Conservation (phyloP, 2,797 vertebrate genomes). For the Anniella stebbinsi region DNA sequence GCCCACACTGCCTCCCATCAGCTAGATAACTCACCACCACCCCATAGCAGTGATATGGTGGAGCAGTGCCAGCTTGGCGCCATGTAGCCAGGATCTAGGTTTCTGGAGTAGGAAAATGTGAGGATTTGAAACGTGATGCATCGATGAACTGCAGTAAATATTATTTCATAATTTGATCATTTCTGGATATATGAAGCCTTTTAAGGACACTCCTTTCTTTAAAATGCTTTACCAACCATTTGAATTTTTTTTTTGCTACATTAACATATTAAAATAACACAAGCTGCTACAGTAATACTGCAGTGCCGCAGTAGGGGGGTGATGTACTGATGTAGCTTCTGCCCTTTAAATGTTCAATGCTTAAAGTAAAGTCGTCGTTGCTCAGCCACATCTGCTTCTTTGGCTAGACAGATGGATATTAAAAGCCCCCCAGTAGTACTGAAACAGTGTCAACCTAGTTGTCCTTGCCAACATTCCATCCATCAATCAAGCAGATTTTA, state of each 20-base stretch:
- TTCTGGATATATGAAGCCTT: not conserved
- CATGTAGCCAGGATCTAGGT: too few relatives aligned
- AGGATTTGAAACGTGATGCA: not conserved
- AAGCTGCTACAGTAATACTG: conserved; percentile 10
- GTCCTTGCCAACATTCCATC: conserved; percentile 45
- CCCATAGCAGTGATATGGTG: too few relatives aligned
- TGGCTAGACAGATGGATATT: conserved; percentile 66
- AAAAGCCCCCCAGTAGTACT: conserved; percentile 51
- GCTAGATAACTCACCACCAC: too few relatives aligned
- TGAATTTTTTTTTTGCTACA: conserved; percentile 35
- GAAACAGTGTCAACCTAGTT: conserved; percentile 20
- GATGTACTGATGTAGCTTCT: conserved; percentile 34
- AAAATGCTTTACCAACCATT: not conserved
- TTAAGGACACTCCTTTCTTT: not conserved
- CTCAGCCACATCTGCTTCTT: conserved; percentile 58
- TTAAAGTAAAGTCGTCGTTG: conserved; percentile 38
- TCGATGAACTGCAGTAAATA: not conserved
- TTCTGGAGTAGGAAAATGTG: not conserved
- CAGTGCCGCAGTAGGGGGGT: conserved; percentile 33
- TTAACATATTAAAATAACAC: conserved; percentile 37
- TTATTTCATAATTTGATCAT: not conserved
- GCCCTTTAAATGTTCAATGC: conserved; percentile 53
- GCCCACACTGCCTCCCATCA: too few relatives aligned
- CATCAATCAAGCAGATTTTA: conserved; percentile 33
- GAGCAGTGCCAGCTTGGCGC: not conserved